phyloP scores from a whole-genome alignment of 2,113 vertebrate species.

The Euleptes europaea region DNA sequence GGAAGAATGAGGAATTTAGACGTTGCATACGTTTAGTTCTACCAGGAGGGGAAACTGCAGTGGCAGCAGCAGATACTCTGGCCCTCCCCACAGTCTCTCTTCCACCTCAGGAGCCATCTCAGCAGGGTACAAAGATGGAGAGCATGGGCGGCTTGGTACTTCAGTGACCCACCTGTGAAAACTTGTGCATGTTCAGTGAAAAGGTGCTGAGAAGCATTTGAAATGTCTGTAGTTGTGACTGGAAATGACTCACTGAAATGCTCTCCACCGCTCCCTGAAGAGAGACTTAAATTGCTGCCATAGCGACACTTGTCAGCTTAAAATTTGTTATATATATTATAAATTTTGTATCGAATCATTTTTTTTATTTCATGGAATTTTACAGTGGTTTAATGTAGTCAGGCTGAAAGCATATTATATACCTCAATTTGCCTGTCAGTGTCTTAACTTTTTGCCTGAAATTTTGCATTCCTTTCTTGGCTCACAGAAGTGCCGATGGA shows the following conservation, averaged over 20 bases:
- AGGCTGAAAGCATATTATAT: neutral
- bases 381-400: neutral
- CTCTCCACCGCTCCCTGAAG: neutral
- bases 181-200: neutral
- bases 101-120: constrained; percentile 50
- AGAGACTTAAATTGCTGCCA: neutral
- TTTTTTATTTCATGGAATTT: neutral
- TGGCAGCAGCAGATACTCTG: constrained; percentile 49
- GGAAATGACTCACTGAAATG: neutral
- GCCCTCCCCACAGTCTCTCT: constrained; percentile 57
- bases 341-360: neutral
- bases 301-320: neutral
- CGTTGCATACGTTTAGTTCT: constrained; percentile 81
- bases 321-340: neutral
- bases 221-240: neutral
- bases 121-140: constrained; percentile 44
- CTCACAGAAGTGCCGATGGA: neutral
- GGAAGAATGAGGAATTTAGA: constrained; percentile 88
- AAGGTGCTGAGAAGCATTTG: neutral
- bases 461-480: neutral
- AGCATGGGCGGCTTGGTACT: neutral
- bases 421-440: neutral
- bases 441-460: neutral
- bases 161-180: neutral
- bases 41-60: constrained; percentile 65